A percentile compares a stretch with the other conserved stretches of the same genome.
These are phyloP conservation scores for Dermatemys mawii DNA, from an alignment of 2,113 vertebrate species.

Conservation along the genomic window DNA sequence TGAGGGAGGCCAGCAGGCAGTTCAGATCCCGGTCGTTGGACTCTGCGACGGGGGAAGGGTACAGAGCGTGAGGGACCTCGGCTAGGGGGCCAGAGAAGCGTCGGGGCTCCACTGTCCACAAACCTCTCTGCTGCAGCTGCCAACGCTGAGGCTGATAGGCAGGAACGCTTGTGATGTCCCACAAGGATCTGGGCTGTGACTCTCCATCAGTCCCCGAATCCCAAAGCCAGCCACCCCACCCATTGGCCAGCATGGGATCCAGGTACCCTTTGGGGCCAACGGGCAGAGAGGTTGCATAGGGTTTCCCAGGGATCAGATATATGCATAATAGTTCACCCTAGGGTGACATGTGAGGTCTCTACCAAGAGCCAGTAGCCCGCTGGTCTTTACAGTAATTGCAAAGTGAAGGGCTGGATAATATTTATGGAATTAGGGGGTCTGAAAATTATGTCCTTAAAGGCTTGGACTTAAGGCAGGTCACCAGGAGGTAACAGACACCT, in stretches of 20 bases:
- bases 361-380: not conserved
- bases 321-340: not conserved
- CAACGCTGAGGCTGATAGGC: not conserved
- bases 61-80: not conserved
- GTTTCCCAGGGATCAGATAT: not conserved
- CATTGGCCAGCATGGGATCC: not conserved
- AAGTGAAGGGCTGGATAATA: not conserved
- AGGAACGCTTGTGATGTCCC: not conserved
- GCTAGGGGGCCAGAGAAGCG: not conserved
- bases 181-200: not conserved
- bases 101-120: not conserved
- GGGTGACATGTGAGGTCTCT: not conserved
- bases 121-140: not conserved
- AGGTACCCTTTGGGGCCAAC: not conserved
- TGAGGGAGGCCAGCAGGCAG: constrained; percentile 91
- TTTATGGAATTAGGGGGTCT: not conserved
- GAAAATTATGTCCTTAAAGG: not conserved
- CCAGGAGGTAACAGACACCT: not conserved
- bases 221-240: no score
- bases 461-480: not conserved
- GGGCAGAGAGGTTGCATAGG: not conserved
- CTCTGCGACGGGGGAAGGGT: constrained; percentile 77
- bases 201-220: not conserved
- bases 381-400: not conserved
- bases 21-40: constrained; percentile 90